Evolutionary conservation across 2,797 vertebrate species (phyloP).

Genomic region (Schizopygopsis pylzovi): DNA sequence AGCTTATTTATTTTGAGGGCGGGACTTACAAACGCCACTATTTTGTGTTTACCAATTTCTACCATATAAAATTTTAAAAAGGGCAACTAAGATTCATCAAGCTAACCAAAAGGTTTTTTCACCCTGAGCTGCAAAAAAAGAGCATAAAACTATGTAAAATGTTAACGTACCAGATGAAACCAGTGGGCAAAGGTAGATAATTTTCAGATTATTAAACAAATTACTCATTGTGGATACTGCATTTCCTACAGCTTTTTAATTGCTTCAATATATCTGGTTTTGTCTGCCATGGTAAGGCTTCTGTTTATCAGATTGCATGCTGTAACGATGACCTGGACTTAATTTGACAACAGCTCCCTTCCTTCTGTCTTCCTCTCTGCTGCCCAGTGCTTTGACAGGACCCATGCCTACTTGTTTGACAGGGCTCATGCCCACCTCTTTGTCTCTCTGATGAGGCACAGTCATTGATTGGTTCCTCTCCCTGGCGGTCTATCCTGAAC

Average conservation of each 20-base stretch:
- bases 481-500: not conserved
- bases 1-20: not conserved
- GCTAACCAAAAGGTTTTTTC: not conserved
- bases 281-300: not conserved
- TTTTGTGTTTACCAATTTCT: not conserved
- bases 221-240: not conserved
- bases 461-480: not conserved
- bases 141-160: not conserved
- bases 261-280: not conserved
- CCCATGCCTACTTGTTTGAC: not conserved
- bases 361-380: not conserved
- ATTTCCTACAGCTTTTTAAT: conserved; percentile 8
- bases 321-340: not conserved
- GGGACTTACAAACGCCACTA: not conserved
- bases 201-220: conserved; percentile 21
- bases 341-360: not conserved
- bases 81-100: not conserved
- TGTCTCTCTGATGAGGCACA: conserved; percentile 6
- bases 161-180: not conserved
- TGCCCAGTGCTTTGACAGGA: not conserved
- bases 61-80: not conserved
- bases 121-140: not conserved
- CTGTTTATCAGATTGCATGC: not conserved
- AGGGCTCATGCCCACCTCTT: not conserved
- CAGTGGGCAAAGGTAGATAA: not conserved